These are phyloP conservation scores for Nannobrachium achirus DNA, from an alignment of 2,113 vertebrate genomes.

Conservation along the genomic window DNA sequence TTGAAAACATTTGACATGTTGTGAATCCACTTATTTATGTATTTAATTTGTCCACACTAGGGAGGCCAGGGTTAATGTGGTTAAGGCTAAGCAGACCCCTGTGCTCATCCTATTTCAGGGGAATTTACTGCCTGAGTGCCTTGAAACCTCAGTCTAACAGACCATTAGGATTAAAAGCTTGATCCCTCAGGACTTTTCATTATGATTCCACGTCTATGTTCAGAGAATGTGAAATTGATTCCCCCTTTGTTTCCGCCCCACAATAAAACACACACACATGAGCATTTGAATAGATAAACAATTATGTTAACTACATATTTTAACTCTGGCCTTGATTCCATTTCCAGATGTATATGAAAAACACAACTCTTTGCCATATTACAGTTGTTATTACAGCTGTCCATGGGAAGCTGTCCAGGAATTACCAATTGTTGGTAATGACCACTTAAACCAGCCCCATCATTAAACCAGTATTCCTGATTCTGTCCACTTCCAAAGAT, in stretches of 20 bases:
- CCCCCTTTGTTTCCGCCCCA: constrained; percentile 1
- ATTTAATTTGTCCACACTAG: too few species aligned
- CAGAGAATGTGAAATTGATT: not conserved
- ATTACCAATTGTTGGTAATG: constrained; percentile 14
- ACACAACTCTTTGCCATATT: not conserved
- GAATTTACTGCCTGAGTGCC: not conserved
- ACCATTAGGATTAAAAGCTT: constrained; percentile 17
- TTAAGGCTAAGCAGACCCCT: not conserved
- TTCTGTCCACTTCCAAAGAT: not conserved
- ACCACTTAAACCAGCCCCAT: not conserved
- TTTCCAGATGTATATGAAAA: too few species aligned
- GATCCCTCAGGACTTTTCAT: constrained; percentile 17
- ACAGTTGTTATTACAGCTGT: not conserved
- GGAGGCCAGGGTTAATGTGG: too few species aligned
- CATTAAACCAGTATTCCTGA: not conserved
- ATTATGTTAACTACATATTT: not conserved
- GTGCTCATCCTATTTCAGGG: constrained; percentile 1
- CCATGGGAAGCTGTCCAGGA: too few species aligned
- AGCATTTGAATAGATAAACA: constrained; percentile 17
- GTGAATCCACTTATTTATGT: too few species aligned
- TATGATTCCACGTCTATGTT: constrained; percentile 9
- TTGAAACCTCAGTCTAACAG: constrained; percentile 2
- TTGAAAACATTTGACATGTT: too few species aligned
- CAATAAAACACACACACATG: not conserved
- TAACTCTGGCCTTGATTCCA: too few species aligned